phyloP scores from a whole-genome alignment of 2,113 vertebrate species.

The Sula dactylatra region DNA sequence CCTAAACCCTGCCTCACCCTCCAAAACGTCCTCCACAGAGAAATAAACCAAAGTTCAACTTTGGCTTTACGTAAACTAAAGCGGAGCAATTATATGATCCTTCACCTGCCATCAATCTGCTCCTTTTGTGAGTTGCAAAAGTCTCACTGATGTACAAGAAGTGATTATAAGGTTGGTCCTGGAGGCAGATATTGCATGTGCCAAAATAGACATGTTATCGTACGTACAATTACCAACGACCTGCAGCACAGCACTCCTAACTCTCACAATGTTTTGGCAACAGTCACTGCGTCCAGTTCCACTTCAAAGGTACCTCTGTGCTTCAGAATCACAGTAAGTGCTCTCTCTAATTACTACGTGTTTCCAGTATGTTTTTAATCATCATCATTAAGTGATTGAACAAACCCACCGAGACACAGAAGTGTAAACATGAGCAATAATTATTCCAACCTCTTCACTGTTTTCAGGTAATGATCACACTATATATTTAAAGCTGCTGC shows the following conservation, averaged over 20 bases:
- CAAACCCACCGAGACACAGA: not conserved
- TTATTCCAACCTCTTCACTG: slow-evolving; percentile 21
- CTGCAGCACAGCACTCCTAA: not conserved
- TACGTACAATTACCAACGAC: not conserved
- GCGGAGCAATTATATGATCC: not conserved
- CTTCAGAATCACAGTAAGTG: not conserved
- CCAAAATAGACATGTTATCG: not conserved
- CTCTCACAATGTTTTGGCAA: not conserved
- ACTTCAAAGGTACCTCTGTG: slow-evolving; percentile 41
- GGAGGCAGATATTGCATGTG: not conserved
- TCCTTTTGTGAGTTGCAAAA: not conserved
- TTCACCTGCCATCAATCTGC: not conserved
- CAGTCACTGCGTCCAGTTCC: not conserved
- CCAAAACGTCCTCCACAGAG: not conserved
- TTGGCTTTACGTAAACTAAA: not conserved
- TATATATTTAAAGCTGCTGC: not conserved
- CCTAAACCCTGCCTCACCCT: not conserved
- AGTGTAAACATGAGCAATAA: slow-evolving; percentile 24
- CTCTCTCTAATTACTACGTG: slow-evolving; percentile 7
- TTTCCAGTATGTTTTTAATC: slow-evolving; percentile 41
- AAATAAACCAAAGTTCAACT: not conserved
- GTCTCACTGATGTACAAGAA: accelerated
- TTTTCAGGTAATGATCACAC: slow-evolving; percentile 2
- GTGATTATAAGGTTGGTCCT: not conserved
- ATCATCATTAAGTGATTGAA: slow-evolving; percentile 28